Base-by-base conservation (phyloP, 2,888 invertebrate species). In the Epirrhoe tristata region DNA sequence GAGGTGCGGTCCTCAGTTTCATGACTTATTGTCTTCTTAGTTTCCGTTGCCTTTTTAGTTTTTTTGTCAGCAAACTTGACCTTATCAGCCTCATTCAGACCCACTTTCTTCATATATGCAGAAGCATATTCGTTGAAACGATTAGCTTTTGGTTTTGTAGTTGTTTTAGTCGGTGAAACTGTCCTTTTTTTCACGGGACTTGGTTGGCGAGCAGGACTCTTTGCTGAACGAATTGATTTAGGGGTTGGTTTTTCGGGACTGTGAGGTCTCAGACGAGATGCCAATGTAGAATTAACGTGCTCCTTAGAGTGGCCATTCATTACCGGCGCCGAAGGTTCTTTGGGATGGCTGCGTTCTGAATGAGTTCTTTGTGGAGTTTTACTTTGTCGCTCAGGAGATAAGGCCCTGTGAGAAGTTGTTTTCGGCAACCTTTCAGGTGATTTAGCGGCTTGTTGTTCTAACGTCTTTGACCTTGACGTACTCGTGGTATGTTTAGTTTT, bases 21-120 rank as follows among this genome's bases (percentile, higher is more conserved):
- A 34, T 83, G 78, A 63, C 78, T 79, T 0, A 77, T 67, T 12
- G 71, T 75, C 14, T 81, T 77, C 10, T 80, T 82, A 6, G 74
- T 66, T 39, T 82, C 81, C 0, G 74, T 80, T 10, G 72, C 66
- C 67, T 81, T 86, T 56, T 83, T 89, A 3, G 72, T 74, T 73
- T 84, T 87, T 4, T 75, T 67, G 17, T 87, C 86, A 1, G 82
- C 72, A 10, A 82, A 73, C 71, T 83, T 88, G 0, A 81, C 70
- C 75, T 91, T 91, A 6, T 89, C 87, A 6, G 79, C 72, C 36
- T 91, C 90, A 64, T 84, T 88, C 0, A 91, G 74, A 1, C 93
- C 91, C 1, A 93, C 89, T 75, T 91, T 93, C 66, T 91, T 94
- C 88, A 94, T 91, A 66, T 94, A 93, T 48, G 94, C 94, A 6